These are phyloP conservation scores for Plectrocnemia conspersa DNA, from an alignment of 1,140 invertebrate species.

Conservation along the genomic window DNA sequence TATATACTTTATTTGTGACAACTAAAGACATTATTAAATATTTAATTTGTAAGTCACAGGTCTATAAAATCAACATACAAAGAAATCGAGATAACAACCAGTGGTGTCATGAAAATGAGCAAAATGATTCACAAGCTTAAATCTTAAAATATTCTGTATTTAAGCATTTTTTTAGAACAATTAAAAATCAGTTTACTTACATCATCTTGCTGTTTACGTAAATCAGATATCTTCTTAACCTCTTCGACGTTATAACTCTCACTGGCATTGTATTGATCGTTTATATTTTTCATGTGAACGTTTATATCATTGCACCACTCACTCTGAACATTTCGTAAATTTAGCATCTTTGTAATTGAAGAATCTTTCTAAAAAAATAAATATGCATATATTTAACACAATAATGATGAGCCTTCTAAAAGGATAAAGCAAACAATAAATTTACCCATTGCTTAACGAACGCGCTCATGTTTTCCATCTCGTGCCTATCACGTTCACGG, in stretches of 20 bases:
- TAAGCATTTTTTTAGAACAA: too few species aligned
- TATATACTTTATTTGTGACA: too few species aligned
- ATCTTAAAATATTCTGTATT: too few species aligned
- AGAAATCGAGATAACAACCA: too few species aligned
- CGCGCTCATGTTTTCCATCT: slow-evolving; percentile 24
- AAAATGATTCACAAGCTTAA: too few species aligned
- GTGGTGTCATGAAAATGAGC: too few species aligned
- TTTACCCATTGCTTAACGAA: slow-evolving; percentile 40
- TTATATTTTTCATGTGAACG: slow-evolving; percentile 31
- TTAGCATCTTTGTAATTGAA: slow-evolving; percentile 34
- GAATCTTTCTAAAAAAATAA: slow-evolving; percentile 25
- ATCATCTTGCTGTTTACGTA: slow-evolving; percentile 2
- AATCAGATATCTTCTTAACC: neutral
- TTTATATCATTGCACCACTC: slow-evolving; percentile 37
- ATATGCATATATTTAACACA: neutral
- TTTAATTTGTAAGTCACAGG: too few species aligned
- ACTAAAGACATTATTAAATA: too few species aligned
- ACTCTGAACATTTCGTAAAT: slow-evolving; percentile 36
- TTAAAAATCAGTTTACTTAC: slow-evolving; percentile 5
- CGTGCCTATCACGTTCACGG: slow-evolving; percentile 27
- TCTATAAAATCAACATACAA: too few species aligned
- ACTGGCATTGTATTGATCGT: slow-evolving; percentile 1
- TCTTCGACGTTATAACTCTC: neutral
- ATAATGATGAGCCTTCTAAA: neutral
- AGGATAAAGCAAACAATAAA: slow-evolving; percentile 5